Evolutionary conservation across 2,113 vertebrate species (phyloP).

Genomic region (Microcebus murinus): DNA sequence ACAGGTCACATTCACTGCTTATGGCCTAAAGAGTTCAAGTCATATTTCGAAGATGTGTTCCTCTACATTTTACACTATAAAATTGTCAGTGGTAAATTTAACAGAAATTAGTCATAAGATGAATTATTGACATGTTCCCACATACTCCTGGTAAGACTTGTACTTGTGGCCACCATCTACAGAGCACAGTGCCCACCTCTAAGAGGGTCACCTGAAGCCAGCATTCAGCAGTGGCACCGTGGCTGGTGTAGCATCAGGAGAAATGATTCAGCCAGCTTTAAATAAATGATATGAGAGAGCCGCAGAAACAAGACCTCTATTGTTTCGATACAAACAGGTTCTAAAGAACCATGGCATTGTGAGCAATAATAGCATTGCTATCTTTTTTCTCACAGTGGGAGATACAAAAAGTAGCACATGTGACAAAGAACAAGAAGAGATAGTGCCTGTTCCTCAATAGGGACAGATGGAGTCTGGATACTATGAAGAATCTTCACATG

Average conservation of each 20-base stretch:
- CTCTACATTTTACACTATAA: neutral
- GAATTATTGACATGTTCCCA: neutral
- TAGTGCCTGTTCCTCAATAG: neutral
- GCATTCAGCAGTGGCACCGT: neutral
- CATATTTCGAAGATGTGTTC: neutral
- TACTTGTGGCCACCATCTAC: neutral
- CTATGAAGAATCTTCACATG: too few relatives aligned
- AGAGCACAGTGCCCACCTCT: neutral
- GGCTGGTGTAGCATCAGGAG: neutral
- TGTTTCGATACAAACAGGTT: neutral
- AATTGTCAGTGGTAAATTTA: neutral
- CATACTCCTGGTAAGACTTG: neutral
- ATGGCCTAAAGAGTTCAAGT: neutral
- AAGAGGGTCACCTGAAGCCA: neutral
- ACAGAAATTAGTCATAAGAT: neutral
- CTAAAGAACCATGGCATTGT: neutral
- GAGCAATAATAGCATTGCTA: neutral
- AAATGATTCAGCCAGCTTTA: neutral
- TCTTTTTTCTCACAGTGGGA: neutral
- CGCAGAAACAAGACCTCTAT: neutral
- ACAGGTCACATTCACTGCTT: neutral
- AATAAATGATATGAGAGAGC: neutral
- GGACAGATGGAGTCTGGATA: neutral
- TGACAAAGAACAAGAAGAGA: neutral
- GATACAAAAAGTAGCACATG: neutral